Percentiles rank a stretch among this genome's conserved stretches.
These are phyloP conservation scores for Leistus spinibarbis DNA, from an alignment of 2,888 invertebrate species.

Conservation along the genomic window DNA sequence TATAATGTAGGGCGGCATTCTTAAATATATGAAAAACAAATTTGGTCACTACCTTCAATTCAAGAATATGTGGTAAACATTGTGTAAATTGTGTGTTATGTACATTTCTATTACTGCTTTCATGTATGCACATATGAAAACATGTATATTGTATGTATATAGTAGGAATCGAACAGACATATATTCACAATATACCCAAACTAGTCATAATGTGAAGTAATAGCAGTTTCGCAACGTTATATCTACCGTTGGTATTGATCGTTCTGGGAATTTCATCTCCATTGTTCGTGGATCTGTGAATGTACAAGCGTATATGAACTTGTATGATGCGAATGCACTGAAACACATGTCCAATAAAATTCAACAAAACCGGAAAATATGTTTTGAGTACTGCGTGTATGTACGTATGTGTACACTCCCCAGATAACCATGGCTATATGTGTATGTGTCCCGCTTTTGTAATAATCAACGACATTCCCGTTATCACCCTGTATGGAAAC, in stretches of 20 bases:
- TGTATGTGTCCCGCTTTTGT: not conserved
- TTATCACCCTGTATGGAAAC: not conserved
- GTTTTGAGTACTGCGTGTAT: not conserved
- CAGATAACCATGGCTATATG: not conserved
- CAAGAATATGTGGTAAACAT: too few species aligned
- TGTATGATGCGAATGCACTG: constrained; percentile 11
- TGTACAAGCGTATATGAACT: not conserved
- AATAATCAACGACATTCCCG: not conserved
- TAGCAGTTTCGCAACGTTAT: not conserved
- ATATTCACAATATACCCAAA: not conserved
- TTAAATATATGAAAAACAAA: too few species aligned
- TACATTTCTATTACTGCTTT: too few species aligned
- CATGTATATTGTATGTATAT: not conserved
- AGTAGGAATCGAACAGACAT: constrained; percentile 13
- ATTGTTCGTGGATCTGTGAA: not conserved
- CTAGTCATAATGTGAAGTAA: constrained; percentile 14
- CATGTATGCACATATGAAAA: not conserved
- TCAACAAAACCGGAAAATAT: constrained; percentile 23
- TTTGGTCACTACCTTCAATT: too few species aligned
- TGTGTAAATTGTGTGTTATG: too few species aligned
- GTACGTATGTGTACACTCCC: not conserved
- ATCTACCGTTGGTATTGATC: constrained; percentile 21
- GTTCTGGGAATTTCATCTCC: constrained; percentile 28
- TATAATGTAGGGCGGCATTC: too few species aligned
- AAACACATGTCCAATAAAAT: constrained; percentile 32